Base-by-base conservation (phyloP, 2,113 vertebrate genomes). In the Pelecanus crispus region DNA sequence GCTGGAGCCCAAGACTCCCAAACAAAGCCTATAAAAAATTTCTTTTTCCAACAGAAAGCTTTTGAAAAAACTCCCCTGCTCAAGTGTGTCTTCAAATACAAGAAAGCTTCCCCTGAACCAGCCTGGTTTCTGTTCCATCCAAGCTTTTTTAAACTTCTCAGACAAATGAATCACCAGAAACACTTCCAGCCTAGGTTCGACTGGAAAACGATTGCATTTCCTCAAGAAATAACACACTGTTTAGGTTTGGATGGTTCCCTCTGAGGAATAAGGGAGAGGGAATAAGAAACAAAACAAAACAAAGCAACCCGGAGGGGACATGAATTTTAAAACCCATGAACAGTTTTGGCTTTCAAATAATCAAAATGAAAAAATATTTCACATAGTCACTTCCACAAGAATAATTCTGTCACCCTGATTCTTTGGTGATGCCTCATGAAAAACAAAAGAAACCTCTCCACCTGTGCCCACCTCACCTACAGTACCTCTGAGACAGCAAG, bases 281-380 rank as follows among this genome's bases (percentile, higher is more conserved):
- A 94, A 67, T 83, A 88, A 71, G 82, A 92, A 94, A 95, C 63
- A 77, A 94, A 94, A 92, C 82, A 85, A 94, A 94, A 53, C 79
- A 73, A 93, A 89, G 85, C 62, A 90, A 88, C 85, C 93, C 18
- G 10, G 78, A 96, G 92, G 90, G 84, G 45, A 96, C 74, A 93
- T 94, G 92, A 94, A 95, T 95, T 97, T 96, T 95, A 95, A 96
- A 96, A 81, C 17, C 47, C 86, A 91, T 65, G 85, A 96, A 84
- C 77, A 80, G 79, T 82, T 93, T 82, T 68, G 53, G 34, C 88
- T 96, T 94, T 88, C 88, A 94, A 94, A 94, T 68, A 89, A 94
- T 81, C 77, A 72, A 89, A 94, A 92, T 40, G 4, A 47, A 83
- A 73, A 90, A 80, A 75, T 15, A 56, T 52, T 92, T 90, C 66